phyloP scores from a whole-genome alignment of 2,113 vertebrate species.

The Onychorhynchus coronatus region DNA sequence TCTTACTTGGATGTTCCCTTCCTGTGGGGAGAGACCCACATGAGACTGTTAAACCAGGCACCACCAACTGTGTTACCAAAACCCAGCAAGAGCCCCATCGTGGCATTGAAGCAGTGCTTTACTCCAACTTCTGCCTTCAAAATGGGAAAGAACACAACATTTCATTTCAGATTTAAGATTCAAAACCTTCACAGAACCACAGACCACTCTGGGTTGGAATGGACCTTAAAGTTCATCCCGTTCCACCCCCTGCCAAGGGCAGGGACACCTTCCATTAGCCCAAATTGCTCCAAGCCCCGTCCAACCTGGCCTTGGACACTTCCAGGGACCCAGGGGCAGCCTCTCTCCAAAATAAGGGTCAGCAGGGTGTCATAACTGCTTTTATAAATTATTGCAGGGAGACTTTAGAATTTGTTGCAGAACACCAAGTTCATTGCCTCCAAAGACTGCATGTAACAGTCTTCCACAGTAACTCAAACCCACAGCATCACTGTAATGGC shows the following conservation, averaged over 20 bases:
- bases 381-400: not conserved
- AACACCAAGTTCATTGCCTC: not conserved
- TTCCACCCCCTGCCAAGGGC: not conserved
- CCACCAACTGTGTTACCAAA: not conserved
- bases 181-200: not conserved
- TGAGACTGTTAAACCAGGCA: not conserved
- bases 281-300: rapidly evolving
- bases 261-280: not conserved
- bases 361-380: not conserved
- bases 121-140: not conserved
- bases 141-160: not conserved
- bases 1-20: not conserved
- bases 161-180: not conserved
- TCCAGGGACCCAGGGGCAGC: not conserved
- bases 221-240: not conserved
- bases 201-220: no score
- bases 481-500: not conserved
- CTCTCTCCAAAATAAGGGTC: not conserved
- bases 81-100: not conserved
- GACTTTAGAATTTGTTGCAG: not conserved
- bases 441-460: not conserved
- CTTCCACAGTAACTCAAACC: not conserved
- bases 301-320: not conserved
- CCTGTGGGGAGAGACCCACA: not conserved
- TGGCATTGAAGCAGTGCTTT: no score